Conservation (phyloP, 1,140 invertebrate species). For the Orchesella cincta region DNA sequence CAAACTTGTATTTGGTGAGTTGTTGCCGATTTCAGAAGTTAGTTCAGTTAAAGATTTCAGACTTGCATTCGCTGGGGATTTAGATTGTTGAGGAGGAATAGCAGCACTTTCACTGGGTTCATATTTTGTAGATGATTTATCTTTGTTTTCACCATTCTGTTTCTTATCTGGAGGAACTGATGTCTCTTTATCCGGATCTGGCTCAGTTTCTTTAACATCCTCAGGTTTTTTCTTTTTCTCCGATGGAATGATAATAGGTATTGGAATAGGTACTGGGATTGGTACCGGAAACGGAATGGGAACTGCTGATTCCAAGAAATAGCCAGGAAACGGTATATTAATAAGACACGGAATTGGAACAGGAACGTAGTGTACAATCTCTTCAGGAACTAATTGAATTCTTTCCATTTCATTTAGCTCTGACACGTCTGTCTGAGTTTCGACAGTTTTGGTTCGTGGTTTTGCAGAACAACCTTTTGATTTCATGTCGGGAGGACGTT, state of each 20-base stretch:
- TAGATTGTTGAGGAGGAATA: too few relatives aligned
- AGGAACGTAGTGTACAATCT: constrained; percentile 21
- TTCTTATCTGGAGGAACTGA: too few relatives aligned
- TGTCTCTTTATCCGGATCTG: too few relatives aligned
- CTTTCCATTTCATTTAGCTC: constrained; percentile 38
- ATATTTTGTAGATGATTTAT: too few relatives aligned
- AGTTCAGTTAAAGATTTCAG: too few relatives aligned
- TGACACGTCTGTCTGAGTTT: constrained; percentile 61
- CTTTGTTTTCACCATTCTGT: too few relatives aligned
- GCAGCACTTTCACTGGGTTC: too few relatives aligned
- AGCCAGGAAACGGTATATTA: constrained; percentile 81
- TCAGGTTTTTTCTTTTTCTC: neutral
- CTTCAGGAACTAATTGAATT: constrained; percentile 31
- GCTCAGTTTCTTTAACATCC: too few relatives aligned
- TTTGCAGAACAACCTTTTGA: constrained; percentile 77
- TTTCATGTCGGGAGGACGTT: too few relatives aligned
- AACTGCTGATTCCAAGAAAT: constrained; percentile 81
- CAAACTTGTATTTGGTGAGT: too few relatives aligned
- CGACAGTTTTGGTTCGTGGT: constrained; percentile 67
- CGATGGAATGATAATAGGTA: constrained; percentile 61
- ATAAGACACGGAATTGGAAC: constrained; percentile 83
- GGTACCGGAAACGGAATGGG: constrained; percentile 84
- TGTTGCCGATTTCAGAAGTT: too few relatives aligned
- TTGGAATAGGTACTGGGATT: constrained; percentile 85
- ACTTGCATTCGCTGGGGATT: too few relatives aligned